Conservation (phyloP, 2,113 vertebrate species). For the Zapus hudsonius region DNA sequence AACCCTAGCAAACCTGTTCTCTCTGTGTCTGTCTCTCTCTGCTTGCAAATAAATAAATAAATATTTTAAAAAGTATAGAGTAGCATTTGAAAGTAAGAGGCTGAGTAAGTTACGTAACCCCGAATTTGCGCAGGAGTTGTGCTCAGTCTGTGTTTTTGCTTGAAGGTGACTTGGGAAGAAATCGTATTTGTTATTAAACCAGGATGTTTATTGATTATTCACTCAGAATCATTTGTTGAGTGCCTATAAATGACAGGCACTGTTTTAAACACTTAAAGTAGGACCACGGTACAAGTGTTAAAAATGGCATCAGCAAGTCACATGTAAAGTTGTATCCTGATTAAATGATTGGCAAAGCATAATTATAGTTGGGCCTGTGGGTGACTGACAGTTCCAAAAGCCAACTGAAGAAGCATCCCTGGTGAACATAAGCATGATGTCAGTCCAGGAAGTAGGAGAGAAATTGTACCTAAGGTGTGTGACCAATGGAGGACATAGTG, state of each 20-base stretch:
- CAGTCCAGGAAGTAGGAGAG: not conserved
- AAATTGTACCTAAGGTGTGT: not conserved
- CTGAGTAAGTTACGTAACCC: too few species aligned
- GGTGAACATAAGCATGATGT: not conserved
- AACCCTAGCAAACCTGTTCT: too few species aligned
- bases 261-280: not conserved
- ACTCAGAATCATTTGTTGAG: not conserved
- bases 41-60: too few species aligned
- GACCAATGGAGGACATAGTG: not conserved
- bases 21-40: too few species aligned
- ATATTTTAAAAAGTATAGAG: too few species aligned
- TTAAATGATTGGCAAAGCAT: not conserved
- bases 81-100: too few species aligned
- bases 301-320: not conserved
- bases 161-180: slow-evolving; percentile 1
- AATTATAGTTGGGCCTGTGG: not conserved
- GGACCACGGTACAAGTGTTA: not conserved
- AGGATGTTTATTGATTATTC: not conserved
- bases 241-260: not conserved
- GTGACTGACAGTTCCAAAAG: not conserved
- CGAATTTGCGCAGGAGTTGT: not conserved
- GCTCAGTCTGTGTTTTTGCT: not conserved
- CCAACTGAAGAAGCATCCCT: not conserved
- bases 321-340: not conserved
- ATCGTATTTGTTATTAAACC: not conserved